These are phyloP conservation scores for Argopecten irradians DNA, from an alignment of 1,140 invertebrate species.

Conservation along the genomic window DNA sequence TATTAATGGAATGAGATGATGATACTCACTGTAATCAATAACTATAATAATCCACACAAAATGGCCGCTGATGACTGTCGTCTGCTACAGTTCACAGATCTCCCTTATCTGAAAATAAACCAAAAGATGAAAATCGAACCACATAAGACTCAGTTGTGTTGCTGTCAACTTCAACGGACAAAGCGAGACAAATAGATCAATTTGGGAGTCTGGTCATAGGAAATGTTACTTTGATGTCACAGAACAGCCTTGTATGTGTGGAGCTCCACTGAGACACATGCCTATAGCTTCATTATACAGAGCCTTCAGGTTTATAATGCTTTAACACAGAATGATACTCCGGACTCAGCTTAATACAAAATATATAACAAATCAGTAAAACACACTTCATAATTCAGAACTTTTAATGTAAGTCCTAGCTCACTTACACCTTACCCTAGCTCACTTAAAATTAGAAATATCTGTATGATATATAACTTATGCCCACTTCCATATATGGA, in stretches of 20 bases:
- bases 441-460: no score
- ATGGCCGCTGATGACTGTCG: neutral
- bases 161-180: neutral
- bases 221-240: neutral
- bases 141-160: neutral
- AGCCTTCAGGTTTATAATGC: no score
- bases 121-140: neutral
- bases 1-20: no score
- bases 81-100: neutral
- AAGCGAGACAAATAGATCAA: slow-evolving; percentile 2
- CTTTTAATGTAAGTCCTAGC: no score
- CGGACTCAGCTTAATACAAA: no score
- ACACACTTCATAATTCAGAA: no score
- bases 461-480: no score
- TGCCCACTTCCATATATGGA: no score
- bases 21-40: neutral
- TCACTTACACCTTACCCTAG: no score
- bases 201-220: neutral
- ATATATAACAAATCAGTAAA: no score
- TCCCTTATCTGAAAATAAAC: neutral
- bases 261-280: neutral
- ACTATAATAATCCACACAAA: neutral
- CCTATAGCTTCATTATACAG: neutral
- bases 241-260: neutral
- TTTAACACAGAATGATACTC: no score